Conservation (phyloP, 2,888 invertebrate species). For the Trichacis sp. region DNA sequence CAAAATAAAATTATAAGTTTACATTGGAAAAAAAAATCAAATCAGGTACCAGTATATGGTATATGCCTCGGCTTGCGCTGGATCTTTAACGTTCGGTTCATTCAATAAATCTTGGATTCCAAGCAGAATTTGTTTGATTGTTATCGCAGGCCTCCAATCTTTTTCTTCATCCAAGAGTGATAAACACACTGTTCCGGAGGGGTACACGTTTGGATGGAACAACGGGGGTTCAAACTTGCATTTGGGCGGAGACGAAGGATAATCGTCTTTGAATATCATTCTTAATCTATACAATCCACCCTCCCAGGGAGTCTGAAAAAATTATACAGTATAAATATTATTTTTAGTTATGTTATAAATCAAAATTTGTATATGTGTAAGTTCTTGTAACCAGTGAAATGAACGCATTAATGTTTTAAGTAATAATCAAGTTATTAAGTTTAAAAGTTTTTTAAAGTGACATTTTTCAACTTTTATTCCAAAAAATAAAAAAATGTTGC, state of each 20-base stretch:
- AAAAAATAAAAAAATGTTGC: no score
- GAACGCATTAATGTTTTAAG: no score
- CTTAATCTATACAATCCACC: constrained; percentile 94
- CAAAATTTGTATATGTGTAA: no score
- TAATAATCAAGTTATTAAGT: no score
- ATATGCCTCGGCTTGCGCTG: constrained; percentile 99
- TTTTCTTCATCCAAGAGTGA: constrained; percentile 97
- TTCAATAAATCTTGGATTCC: constrained; percentile 98
- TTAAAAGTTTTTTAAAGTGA: no score
- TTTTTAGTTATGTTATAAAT: no score
- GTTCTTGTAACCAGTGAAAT: no score
- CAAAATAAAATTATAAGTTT: no score
- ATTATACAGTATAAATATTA: no score
- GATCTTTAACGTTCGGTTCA: constrained; percentile 98
- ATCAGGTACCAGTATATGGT: constrained; percentile 97
- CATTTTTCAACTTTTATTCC: no score
- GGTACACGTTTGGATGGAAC: constrained; percentile 98
- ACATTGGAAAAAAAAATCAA: no score
- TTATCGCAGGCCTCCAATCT: constrained; percentile 98
- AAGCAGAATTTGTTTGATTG: constrained; percentile 97
- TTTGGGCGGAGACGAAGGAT: constrained; percentile 98
- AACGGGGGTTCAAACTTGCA: constrained; percentile 99
- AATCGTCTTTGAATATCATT: constrained; percentile 99
- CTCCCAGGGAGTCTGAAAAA: constrained; percentile 93
- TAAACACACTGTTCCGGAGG: constrained; percentile 92